Evolutionary conservation across 2,888 invertebrate species (phyloP).

Genomic region (Callinectes sapidus): DNA sequence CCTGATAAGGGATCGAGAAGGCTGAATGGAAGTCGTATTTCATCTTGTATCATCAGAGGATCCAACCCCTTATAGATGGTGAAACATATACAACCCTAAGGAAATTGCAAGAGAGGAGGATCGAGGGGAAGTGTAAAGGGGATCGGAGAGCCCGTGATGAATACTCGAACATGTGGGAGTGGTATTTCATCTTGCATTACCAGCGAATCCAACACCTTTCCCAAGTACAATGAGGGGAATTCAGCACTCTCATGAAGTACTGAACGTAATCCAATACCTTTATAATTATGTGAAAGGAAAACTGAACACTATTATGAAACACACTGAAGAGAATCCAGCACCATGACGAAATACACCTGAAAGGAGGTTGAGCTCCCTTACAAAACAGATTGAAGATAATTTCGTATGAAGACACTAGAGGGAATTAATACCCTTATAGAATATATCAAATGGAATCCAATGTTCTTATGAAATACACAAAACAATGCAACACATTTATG

Average conservation of each 20-base stretch:
- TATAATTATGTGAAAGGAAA: neutral
- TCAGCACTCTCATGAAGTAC: neutral
- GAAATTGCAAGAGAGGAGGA: slow-evolving; percentile 23
- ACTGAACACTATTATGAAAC: neutral
- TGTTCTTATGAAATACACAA: no score
- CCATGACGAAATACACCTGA: neutral
- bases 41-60: slow-evolving; percentile 3
- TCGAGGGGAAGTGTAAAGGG: neutral
- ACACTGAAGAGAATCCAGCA: neutral
- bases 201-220: neutral
- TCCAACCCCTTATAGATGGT: slow-evolving; percentile 1
- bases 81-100: neutral
- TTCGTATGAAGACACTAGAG: neutral
- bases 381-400: no score
- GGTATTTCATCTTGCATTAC: neutral
- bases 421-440: no score
- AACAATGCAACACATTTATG: neutral
- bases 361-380: neutral
- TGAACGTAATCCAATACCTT: neutral
- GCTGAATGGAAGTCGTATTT: neutral
- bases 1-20: neutral
- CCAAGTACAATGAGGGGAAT: neutral
- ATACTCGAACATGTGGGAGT: neutral
- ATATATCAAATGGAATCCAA: no score
- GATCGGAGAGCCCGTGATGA: neutral